phyloP scores from a whole-genome alignment of 2,797 vertebrate species.

The Pseudotriccus pelzelni region DNA sequence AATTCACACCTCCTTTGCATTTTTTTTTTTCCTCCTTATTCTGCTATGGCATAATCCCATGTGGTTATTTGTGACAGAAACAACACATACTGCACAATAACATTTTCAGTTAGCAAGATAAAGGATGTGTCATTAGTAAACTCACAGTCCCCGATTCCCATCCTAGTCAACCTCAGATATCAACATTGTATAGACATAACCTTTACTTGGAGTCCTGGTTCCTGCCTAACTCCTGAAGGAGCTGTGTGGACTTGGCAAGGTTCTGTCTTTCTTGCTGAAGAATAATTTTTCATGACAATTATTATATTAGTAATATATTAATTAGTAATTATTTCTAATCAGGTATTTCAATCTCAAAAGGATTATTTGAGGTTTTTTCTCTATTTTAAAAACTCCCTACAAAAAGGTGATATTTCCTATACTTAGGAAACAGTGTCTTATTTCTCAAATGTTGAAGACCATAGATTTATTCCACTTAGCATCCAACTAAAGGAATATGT shows the following conservation, averaged over 20 bases:
- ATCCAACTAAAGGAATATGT: not conserved
- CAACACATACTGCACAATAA: not conserved
- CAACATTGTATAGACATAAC: not conserved
- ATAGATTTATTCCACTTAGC: not conserved
- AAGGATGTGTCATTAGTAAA: not conserved
- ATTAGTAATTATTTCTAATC: not conserved
- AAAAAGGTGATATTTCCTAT: not conserved
- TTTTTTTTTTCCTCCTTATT: not conserved
- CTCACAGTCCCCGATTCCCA: not conserved
- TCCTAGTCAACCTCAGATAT: not conserved
- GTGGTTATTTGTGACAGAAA: not conserved
- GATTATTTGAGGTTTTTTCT: rapidly evolving
- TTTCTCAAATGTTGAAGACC: not conserved
- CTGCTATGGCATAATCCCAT: not conserved
- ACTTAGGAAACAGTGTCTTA: not conserved
- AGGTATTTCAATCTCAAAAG: not conserved
- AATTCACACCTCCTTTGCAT: not conserved
- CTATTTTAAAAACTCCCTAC: not conserved
- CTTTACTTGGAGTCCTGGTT: not conserved
- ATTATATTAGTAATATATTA: not conserved
- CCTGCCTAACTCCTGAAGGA: not conserved
- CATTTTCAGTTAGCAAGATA: not conserved
- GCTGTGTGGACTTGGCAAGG: not conserved
- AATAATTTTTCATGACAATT: not conserved
- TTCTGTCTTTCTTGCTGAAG: not conserved